Conservation (phyloP, 2,113 vertebrate genomes). For the Tichodroma muraria region DNA sequence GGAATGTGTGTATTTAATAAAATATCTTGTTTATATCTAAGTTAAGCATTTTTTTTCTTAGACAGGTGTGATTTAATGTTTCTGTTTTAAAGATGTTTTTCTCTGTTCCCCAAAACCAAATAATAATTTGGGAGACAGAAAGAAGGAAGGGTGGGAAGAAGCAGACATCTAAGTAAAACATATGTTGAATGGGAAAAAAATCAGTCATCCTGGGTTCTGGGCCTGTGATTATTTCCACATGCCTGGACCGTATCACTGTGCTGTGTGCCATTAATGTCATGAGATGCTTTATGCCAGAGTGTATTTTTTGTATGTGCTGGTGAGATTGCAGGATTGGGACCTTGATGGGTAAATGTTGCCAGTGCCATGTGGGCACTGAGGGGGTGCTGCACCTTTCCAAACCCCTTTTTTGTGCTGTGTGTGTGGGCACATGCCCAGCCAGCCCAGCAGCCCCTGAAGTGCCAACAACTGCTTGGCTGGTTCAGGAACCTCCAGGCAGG, state of each 20-base stretch:
- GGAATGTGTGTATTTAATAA: not conserved
- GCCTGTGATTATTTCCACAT: slow-evolving; percentile 53
- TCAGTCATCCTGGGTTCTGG: slow-evolving; percentile 21
- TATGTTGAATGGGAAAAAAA: slow-evolving; percentile 36
- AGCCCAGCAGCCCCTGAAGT: not conserved
- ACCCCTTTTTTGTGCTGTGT: not conserved
- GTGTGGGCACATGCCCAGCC: not conserved
- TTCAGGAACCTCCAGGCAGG: not conserved
- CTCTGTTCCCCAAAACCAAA: not conserved
- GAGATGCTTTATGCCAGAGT: not conserved
- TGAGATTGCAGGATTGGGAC: not conserved
- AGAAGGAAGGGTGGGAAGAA: slow-evolving; percentile 2
- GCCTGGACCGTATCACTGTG: not conserved
- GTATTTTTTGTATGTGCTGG: not conserved
- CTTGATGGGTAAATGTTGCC: not conserved
- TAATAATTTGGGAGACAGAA: not conserved
- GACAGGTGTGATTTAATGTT: not conserved
- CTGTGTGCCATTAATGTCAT: slow-evolving; percentile 48
- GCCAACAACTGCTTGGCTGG: not conserved
- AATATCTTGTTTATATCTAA: not conserved
- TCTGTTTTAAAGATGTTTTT: not conserved
- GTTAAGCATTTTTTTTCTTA: not conserved
- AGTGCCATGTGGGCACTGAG: not conserved
- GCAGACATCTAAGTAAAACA: slow-evolving; percentile 28
- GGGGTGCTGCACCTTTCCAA: not conserved